Conservation (phyloP, 2,797 vertebrate genomes). For the Eulemur coronatus region DNA sequence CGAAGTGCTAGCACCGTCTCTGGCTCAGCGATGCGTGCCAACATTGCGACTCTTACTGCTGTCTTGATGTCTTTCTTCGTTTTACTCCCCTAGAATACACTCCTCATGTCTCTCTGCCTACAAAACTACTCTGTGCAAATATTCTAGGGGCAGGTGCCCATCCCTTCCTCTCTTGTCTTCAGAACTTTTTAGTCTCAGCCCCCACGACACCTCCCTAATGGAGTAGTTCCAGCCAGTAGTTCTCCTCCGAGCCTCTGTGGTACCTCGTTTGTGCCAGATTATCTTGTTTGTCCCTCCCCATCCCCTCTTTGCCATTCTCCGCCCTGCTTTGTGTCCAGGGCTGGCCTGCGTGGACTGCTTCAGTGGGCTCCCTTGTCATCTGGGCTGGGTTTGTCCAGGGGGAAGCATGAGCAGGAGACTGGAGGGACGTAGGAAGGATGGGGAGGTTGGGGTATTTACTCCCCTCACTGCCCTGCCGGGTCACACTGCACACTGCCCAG, state of each 20-base stretch:
- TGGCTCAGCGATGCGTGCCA: background rate
- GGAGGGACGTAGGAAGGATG: background rate
- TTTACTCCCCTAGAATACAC: background rate
- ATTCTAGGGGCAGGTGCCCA: background rate
- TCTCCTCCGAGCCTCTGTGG: background rate
- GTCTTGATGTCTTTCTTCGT: background rate
- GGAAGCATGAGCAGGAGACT: background rate
- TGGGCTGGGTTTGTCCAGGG: background rate
- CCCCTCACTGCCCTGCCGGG: too few relatives aligned
- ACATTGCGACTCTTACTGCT: background rate
- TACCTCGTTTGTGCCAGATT: too few relatives aligned
- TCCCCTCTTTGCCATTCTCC: background rate
- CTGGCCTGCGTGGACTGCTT: background rate
- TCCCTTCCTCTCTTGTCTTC: background rate
- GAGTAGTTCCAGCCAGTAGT: background rate
- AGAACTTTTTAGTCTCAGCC: background rate
- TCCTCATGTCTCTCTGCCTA: background rate
- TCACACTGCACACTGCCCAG: background rate
- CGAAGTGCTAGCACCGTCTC: fast-evolving
- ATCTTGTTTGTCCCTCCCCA: background rate
- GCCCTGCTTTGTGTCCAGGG: background rate
- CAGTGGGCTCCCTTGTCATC: background rate
- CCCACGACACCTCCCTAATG: background rate
- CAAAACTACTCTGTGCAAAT: background rate
- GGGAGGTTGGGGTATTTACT: background rate